phyloP scores from a whole-genome alignment of 2,113 vertebrate genomes.

The Erythrolamprus reginae region DNA sequence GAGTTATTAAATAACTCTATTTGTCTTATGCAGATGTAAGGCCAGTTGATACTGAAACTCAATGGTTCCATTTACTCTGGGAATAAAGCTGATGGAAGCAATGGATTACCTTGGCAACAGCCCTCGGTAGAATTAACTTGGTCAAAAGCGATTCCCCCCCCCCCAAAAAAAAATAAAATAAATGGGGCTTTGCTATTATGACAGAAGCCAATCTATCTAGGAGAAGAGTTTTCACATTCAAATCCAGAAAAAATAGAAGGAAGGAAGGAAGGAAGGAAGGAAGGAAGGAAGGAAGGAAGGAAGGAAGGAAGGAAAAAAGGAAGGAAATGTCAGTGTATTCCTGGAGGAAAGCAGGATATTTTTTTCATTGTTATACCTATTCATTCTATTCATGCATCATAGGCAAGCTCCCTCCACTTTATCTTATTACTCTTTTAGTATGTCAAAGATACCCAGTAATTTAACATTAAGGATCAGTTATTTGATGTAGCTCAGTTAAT shows the following conservation, averaged over 20 bases:
- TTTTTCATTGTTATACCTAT: slow-evolving; percentile 20
- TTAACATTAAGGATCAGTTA: slow-evolving; percentile 49
- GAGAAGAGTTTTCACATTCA: not conserved
- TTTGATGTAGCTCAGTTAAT: slow-evolving; percentile 52
- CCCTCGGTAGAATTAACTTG: not conserved
- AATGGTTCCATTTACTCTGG: not conserved
- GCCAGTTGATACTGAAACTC: not conserved
- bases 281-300: not conserved
- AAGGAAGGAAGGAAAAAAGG: not conserved
- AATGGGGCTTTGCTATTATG: not conserved
- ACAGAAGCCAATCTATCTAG: not conserved
- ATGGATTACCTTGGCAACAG: not conserved
- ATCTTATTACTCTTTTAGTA: slow-evolving; percentile 43
- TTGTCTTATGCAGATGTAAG: not conserved
- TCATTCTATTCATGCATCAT: slow-evolving; percentile 39
- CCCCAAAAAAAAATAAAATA: too few relatives aligned
- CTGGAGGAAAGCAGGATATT: not conserved
- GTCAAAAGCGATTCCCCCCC: too few relatives aligned
- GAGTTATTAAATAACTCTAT: not conserved
- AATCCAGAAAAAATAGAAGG: not conserved
- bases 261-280: not conserved
- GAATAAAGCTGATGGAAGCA: not conserved
- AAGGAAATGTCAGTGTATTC: slow-evolving; percentile 24
- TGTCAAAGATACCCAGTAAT: slow-evolving; percentile 53
- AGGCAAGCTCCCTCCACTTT: slow-evolving; percentile 35